These are phyloP conservation scores for Baccha elongata DNA, from an alignment of 2,888 invertebrate species.

Conservation along the genomic window DNA sequence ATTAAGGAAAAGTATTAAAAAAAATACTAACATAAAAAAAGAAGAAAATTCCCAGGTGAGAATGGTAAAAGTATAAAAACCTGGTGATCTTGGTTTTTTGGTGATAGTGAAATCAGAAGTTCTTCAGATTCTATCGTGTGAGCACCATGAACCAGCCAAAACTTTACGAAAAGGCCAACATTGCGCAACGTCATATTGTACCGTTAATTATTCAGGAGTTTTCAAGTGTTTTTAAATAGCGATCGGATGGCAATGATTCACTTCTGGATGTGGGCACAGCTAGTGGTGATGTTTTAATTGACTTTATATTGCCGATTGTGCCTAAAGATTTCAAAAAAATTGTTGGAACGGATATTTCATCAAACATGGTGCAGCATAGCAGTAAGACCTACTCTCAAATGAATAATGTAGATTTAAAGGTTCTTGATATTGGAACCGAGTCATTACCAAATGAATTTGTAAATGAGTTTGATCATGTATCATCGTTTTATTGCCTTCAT, in stretches of 20 bases:
- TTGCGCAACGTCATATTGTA: background rate
- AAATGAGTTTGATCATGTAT: slow-evolving; percentile 86
- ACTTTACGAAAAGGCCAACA: background rate
- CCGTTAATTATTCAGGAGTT: too few species aligned
- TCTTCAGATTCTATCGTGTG: too few species aligned
- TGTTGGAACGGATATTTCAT: slow-evolving; percentile 88
- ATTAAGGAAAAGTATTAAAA: too few species aligned
- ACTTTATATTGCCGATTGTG: slow-evolving; percentile 86
- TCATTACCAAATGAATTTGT: slow-evolving; percentile 83
- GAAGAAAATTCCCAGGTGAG: too few species aligned
- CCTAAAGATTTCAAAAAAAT: slow-evolving; percentile 84
- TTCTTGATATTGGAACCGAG: slow-evolving; percentile 84
- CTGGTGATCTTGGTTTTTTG: too few species aligned
- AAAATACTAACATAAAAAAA: too few species aligned
- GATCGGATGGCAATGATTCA: slow-evolving; percentile 82
- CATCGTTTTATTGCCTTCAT: slow-evolving; percentile 91
- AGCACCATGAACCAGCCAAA: background rate
- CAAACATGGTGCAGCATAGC: slow-evolving; percentile 88
- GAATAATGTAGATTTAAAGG: slow-evolving; percentile 81
- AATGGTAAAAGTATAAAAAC: too few species aligned
- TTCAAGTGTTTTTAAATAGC: slow-evolving; percentile 82
- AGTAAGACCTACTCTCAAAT: slow-evolving; percentile 83
- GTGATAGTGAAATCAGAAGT: too few species aligned
- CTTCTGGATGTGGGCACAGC: slow-evolving; percentile 90
- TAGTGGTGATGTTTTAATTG: slow-evolving; percentile 87